A percentile compares a stretch with the other conserved stretches of the same genome.
Conservation (phyloP, 2,113 vertebrate genomes). For the Ptilonorhynchus violaceus region DNA sequence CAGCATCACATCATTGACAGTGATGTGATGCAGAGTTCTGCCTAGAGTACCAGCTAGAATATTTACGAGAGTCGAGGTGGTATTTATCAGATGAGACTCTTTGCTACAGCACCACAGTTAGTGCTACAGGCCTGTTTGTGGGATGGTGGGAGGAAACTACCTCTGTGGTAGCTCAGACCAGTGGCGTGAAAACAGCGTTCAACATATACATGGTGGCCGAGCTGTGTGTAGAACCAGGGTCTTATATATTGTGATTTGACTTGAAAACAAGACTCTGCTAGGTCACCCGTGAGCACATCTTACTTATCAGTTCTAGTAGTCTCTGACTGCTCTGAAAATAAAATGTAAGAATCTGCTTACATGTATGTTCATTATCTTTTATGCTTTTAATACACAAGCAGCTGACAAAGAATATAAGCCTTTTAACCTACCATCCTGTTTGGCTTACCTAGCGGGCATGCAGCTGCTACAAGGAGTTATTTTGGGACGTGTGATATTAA, state of each 20-base stretch:
- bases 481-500: background rate
- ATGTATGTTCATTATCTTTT: background rate
- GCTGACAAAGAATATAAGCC: background rate
- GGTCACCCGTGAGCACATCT: background rate
- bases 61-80: background rate
- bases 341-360: background rate
- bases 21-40: background rate
- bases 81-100: background rate
- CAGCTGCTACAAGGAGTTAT: background rate
- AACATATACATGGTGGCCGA: accelerated
- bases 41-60: background rate
- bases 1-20: background rate
- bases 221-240: background rate
- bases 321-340: background rate
- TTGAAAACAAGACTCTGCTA: background rate
- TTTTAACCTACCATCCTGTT: background rate
- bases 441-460: background rate
- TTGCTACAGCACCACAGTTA: background rate
- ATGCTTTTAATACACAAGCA: background rate
- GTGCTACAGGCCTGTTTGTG: background rate
- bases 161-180: background rate
- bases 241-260: background rate
- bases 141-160: background rate
- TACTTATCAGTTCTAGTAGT: background rate
- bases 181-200: background rate